Evolutionary conservation across 2,113 vertebrate species (phyloP), one percentile per base, ranked within the genome.

Genomic region (Oncorhynchus clarkii): DNA sequence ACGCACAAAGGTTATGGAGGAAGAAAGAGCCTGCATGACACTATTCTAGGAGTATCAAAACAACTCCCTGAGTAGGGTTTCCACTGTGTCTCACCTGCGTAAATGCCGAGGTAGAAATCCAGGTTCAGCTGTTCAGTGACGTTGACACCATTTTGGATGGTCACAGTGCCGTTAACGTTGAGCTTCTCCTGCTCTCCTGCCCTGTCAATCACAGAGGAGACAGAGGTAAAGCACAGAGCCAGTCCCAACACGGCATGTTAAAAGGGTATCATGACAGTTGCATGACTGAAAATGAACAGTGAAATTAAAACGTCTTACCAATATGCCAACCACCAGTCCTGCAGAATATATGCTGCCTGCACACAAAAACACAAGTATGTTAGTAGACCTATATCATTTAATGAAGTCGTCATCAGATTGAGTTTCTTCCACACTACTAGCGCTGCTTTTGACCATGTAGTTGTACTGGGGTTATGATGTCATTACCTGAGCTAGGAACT

Each of bases 301-400:
- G 16, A 57, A 57, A 20, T 68, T 2, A 66, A 39, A 31, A 16
- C 62, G 16, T 90, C 95, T 93, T 82, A 99, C 98, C 97, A 99
- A 77, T 96, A 91, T 13, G 97, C 96, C 83, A 99, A 93, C 98
- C 98, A 99, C 98, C 97, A 99, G 81, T 99, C 98, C 81, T 97
- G 95, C 51, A 98, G 87, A 60, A 98, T 86, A 75, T 94, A 98
- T 2, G 93, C 71, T 9, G 91, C 88, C 97, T 99, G 77, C 0
- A 80, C 49, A n/a, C 3, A 74, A 70, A 65, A 59, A 67, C 49
- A 54, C 45, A 67, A 60, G 2, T 27, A 66, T 22, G 13, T 34
- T 20, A 39, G 2, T 39, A 39, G 39, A 9, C 39, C 65, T 9
- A 5, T 8, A 39, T 2, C 18, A 70, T 70, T 14, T 27, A 26